Conservation (phyloP, 2,113 vertebrate genomes). For the Marmota monax region DNA sequence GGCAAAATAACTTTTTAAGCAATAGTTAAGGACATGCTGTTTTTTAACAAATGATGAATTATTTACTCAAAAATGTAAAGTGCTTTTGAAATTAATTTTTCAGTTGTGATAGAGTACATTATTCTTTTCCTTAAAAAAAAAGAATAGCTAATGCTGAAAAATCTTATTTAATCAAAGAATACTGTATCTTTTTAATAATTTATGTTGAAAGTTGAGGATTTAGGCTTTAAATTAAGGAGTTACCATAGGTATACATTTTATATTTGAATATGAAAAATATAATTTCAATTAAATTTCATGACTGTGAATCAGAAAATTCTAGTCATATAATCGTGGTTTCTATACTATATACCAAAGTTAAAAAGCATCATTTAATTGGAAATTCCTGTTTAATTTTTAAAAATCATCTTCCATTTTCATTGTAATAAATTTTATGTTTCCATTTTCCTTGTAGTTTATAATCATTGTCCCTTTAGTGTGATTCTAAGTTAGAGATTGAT, state of each 20-base stretch:
- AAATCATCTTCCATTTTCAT: not conserved
- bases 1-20: not conserved
- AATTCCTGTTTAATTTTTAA: not conserved
- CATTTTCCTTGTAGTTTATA: not conserved
- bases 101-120: not conserved
- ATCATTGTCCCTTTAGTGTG: not conserved
- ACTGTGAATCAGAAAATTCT: not conserved
- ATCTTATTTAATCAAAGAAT: not conserved
- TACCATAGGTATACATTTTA: not conserved
- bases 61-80: conserved; percentile 2
- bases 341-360: not conserved
- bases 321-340: not conserved
- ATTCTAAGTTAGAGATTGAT: not conserved
- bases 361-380: not conserved
- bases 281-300: conserved; percentile 22
- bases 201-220: not conserved
- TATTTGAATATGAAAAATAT: not conserved
- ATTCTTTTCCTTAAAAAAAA: not conserved
- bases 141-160: not conserved
- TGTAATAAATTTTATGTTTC: not conserved
- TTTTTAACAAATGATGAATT: not conserved
- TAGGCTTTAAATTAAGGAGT: not conserved
- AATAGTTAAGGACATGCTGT: not conserved
- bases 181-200: not conserved
- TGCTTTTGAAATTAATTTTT: not conserved